A percentile compares a stretch with the other conserved stretches of the same genome.
phyloP scores from a whole-genome alignment of 2,888 invertebrate species.

The Branchipolynoe longqiensis region DNA sequence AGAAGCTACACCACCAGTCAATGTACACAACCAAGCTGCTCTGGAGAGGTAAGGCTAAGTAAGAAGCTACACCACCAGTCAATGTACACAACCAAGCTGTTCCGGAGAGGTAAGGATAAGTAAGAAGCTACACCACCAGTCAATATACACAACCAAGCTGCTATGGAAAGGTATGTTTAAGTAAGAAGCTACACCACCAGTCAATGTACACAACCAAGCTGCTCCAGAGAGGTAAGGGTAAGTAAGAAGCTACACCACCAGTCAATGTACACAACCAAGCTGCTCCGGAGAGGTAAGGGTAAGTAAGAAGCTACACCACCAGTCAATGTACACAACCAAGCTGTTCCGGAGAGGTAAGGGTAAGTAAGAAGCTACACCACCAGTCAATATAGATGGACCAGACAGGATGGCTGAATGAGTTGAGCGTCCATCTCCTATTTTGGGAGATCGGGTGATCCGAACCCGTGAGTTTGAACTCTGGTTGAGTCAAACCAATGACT shows the following conservation, averaged over 20 bases:
- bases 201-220: constrained; percentile 96
- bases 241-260: constrained; percentile 93
- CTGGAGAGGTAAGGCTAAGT: constrained; percentile 88
- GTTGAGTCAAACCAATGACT: too few relatives aligned
- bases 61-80: constrained; percentile 96
- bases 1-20: constrained; percentile 96
- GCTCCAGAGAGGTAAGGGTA: constrained; percentile 90
- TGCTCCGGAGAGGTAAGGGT: constrained; percentile 92
- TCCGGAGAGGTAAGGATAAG: constrained; percentile 89
- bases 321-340: too few relatives aligned
- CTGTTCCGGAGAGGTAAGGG: background rate
- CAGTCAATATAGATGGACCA: too few relatives aligned
- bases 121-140: constrained; percentile 95
- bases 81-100: constrained; percentile 96
- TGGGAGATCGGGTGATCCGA: too few relatives aligned
- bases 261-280: constrained; percentile 96
- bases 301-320: background rate
- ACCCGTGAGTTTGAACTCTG: too few relatives aligned
- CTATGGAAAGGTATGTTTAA: constrained; percentile 90
- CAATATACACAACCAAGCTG: constrained; percentile 96
- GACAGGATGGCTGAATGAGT: too few relatives aligned
- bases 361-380: too few relatives aligned
- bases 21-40: constrained; percentile 97
- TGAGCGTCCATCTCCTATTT: too few relatives aligned
- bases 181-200: constrained; percentile 95